phyloP scores from a whole-genome alignment of 2,888 invertebrate species.

The Dolichomitus sp. region DNA sequence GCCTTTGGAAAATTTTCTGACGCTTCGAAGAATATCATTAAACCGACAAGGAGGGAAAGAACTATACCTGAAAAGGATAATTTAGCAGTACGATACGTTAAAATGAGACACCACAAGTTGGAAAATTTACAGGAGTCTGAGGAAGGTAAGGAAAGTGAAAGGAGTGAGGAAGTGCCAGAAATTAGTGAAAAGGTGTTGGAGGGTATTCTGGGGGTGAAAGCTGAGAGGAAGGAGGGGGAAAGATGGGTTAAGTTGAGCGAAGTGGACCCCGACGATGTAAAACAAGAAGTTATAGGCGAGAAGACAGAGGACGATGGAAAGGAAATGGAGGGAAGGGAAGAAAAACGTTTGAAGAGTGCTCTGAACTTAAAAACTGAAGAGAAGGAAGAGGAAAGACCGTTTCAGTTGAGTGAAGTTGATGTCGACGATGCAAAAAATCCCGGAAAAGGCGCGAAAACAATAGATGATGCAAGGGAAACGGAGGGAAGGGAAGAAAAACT shows the following conservation, averaged over 20 bases:
- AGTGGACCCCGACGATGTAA: constrained; percentile 19
- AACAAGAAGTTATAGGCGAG: not conserved
- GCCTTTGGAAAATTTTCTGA: constrained; percentile 4
- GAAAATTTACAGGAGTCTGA: not conserved
- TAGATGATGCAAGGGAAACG: not conserved
- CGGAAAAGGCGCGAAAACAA: not conserved
- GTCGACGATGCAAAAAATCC: not conserved
- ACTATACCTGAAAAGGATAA: constrained; percentile 28
- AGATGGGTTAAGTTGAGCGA: constrained; percentile 53
- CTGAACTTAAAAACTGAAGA: constrained; percentile 47
- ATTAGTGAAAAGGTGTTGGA: constrained; percentile 52
- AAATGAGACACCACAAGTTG: constrained; percentile 43
- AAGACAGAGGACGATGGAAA: not conserved
- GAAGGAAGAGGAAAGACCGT: constrained; percentile 42
- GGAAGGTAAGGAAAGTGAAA: not conserved
- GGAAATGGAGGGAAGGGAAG: not conserved
- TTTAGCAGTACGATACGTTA: constrained; percentile 58
- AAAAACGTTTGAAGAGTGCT: constrained; percentile 25
- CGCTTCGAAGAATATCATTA: not conserved
- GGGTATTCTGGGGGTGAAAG: constrained; percentile 48
- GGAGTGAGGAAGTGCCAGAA: constrained; percentile 1
- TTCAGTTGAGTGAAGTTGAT: constrained; percentile 39
- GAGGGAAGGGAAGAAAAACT: not conserved
- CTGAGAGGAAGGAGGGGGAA: constrained; percentile 43
- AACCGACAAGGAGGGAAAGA: constrained; percentile 7